Conservation (phyloP, 2,888 invertebrate species). For the Callinectes sapidus region DNA sequence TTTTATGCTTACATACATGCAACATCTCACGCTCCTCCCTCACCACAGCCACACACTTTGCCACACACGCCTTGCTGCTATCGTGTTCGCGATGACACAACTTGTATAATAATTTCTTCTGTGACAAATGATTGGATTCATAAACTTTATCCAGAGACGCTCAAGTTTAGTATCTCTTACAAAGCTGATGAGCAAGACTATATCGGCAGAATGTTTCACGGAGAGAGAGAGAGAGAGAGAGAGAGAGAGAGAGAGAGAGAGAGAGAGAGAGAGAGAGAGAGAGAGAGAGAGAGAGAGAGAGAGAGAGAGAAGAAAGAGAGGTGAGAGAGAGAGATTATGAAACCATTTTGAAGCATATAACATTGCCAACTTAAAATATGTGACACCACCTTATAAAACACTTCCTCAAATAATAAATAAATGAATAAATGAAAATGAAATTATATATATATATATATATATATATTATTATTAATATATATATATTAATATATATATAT, state of each 20-base stretch:
- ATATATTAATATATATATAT: too few relatives aligned
- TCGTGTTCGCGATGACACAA: not conserved
- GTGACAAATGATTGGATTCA: not conserved
- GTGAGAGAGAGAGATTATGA: not conserved
- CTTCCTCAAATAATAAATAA: not conserved
- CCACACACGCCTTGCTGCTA: not conserved
- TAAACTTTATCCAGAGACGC: not conserved
- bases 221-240: not conserved
- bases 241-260: conserved; percentile 1
- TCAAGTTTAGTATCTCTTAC: not conserved
- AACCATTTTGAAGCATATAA: not conserved
- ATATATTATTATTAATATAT: too few relatives aligned
- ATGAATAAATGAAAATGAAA: too few relatives aligned
- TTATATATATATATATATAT: too few relatives aligned
- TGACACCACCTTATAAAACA: not conserved
- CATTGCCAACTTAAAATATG: not conserved
- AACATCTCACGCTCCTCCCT: not conserved
- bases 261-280: not conserved
- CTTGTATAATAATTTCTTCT: not conserved
- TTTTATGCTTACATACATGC: not conserved
- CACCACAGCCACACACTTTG: not conserved
- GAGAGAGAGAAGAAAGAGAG: not conserved
- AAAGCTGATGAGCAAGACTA: not conserved
- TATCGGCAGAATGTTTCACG: not conserved
- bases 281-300: conserved; percentile 1